A percentile compares a stretch with the other conserved stretches of the same genome.
Evolutionary conservation across 2,113 vertebrate genomes (phyloP).

Genomic region (Hippolais icterina): DNA sequence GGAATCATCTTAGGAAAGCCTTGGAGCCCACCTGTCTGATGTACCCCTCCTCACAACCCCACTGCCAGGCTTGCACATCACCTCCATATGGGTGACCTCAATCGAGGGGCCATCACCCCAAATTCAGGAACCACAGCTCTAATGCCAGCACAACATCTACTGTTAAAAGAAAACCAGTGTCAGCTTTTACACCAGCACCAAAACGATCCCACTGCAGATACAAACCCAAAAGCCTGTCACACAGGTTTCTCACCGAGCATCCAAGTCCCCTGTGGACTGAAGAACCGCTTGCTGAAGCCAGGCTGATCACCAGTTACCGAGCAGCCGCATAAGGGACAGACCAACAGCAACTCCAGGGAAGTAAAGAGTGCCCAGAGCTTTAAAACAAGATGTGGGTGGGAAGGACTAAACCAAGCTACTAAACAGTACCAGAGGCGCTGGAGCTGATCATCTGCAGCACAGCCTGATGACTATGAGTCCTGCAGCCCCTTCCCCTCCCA

Average conservation of each 20-base stretch:
- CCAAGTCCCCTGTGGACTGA: neutral
- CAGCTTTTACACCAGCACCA: neutral
- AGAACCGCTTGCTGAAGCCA: neutral
- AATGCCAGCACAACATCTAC: neutral
- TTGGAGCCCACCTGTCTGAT: neutral
- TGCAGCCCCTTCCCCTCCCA: slow-evolving; percentile 55
- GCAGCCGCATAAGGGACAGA: neutral
- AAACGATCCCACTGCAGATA: neutral
- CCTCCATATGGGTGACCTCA: neutral
- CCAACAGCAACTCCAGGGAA: neutral
- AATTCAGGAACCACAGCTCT: neutral
- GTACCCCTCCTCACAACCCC: neutral
- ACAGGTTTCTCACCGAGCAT: neutral
- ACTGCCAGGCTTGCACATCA: neutral
- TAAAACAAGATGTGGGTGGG: slow-evolving; percentile 12
- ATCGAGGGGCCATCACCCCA: neutral
- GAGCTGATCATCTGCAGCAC: slow-evolving; percentile 27
- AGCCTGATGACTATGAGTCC: neutral
- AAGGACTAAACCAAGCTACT: neutral
- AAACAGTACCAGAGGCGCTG: neutral
- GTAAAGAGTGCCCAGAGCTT: neutral
- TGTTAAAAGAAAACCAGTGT: neutral
- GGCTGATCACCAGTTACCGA: neutral
- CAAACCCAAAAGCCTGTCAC: neutral
- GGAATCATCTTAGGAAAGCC: neutral